These are phyloP conservation scores for Catamblyrhynchus diadema DNA, from an alignment of 2,797 vertebrate genomes.

Conservation along the genomic window DNA sequence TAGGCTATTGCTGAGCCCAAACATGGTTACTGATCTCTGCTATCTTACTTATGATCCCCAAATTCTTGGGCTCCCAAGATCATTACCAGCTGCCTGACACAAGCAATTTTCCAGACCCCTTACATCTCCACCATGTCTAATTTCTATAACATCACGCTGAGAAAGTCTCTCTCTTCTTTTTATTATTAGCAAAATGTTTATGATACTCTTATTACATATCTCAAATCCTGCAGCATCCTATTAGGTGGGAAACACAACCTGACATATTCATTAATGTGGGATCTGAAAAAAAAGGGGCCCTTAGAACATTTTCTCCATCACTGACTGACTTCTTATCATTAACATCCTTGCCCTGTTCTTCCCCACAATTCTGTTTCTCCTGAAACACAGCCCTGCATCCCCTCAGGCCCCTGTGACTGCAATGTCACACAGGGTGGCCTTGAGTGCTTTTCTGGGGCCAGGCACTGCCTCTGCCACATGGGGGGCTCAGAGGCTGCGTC, in stretches of 20 bases:
- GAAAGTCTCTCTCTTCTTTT: neutral
- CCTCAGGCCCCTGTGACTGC: neutral
- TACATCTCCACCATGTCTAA: neutral
- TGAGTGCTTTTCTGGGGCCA: neutral
- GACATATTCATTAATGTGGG: neutral
- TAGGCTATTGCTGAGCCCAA: neutral
- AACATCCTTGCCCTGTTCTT: neutral
- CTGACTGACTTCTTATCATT: neutral
- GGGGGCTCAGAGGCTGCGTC: neutral
- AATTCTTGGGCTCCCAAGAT: neutral
- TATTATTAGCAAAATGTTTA: neutral
- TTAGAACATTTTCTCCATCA: neutral
- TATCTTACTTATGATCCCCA: neutral
- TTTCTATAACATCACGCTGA: neutral
- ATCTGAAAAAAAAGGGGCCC: neutral
- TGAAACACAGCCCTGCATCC: neutral
- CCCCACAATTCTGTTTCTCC: neutral
- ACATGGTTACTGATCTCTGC: neutral
- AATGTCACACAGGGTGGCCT: neutral
- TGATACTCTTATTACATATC: neutral
- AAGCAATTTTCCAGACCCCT: neutral
- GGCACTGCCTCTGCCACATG: fast-evolving
- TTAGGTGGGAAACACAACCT: neutral
- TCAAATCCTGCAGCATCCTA: neutral
- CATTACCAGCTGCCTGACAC: neutral